phyloP scores from a whole-genome alignment of 2,888 invertebrate species.

The Molorchus minor region DNA sequence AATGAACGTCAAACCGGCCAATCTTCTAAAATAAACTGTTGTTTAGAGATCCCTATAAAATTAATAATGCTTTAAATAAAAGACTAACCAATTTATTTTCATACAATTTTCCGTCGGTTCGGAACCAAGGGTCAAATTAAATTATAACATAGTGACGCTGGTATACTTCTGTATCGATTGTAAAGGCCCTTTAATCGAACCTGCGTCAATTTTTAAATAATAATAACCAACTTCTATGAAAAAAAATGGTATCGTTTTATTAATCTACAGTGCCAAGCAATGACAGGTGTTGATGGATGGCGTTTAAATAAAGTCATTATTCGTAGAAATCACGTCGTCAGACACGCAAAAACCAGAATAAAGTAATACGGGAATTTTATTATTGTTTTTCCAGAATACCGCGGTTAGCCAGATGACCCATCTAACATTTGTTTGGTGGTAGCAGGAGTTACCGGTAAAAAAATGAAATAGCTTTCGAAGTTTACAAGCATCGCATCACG shows the following conservation, averaged over 20 bases:
- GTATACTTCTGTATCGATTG: not conserved
- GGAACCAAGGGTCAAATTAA: not conserved
- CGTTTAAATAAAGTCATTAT: constrained; percentile 58
- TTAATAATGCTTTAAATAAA: no score
- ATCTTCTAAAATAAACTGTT: no score
- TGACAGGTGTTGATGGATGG: constrained; percentile 57
- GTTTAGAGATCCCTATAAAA: no score
- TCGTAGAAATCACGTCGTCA: constrained; percentile 49
- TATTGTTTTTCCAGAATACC: no score
- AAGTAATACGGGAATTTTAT: not conserved
- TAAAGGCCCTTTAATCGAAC: not conserved
- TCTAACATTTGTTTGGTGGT: no score
- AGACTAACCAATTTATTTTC: not conserved
- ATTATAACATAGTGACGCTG: not conserved
- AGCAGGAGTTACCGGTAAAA: no score
- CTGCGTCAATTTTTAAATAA: not conserved
- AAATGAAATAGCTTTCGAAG: no score
- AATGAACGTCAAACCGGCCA: no score
- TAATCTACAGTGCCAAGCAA: constrained; percentile 45
- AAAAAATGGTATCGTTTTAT: constrained; percentile 14
- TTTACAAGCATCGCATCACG: no score
- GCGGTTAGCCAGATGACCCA: no score
- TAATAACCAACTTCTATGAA: not conserved
- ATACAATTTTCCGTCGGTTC: not conserved
- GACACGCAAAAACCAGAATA: constrained; percentile 49